Evolutionary conservation across 2,797 vertebrate genomes (phyloP).

Genomic region (Clarias laeviceps): DNA sequence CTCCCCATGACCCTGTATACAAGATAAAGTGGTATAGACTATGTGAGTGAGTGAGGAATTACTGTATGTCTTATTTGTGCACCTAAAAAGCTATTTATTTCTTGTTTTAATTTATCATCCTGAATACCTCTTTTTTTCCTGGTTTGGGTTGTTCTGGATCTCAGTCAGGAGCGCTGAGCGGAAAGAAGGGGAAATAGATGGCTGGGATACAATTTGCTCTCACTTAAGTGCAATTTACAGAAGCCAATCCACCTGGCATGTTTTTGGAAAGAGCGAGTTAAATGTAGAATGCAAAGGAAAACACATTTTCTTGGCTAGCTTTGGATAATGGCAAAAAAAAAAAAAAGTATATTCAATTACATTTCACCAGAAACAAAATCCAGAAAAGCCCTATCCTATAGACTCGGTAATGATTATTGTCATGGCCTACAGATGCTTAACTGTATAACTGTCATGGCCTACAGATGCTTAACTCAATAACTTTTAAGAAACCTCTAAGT

Average conservation of each 20-base stretch:
- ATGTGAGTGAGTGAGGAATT: too few relatives aligned
- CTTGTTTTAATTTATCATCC: neutral
- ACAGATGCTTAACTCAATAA: neutral
- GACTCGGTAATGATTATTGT: neutral
- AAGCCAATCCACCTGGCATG: neutral
- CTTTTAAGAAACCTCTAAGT: neutral
- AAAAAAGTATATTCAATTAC: neutral
- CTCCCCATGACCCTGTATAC: too few relatives aligned
- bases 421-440: neutral
- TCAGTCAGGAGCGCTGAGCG: neutral
- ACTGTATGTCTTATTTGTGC: neutral
- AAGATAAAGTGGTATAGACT: too few relatives aligned
- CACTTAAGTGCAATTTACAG: neutral
- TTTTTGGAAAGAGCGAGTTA: neutral
- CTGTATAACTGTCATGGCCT: neutral
- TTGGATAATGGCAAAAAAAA: neutral
- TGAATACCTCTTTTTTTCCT: neutral
- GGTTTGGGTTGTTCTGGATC: neutral
- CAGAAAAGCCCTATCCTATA: neutral
- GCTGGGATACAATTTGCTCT: neutral
- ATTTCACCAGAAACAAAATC: neutral
- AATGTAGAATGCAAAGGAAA: neutral
- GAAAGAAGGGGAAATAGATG: neutral
- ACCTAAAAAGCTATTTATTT: neutral
- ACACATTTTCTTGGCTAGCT: neutral